Base-by-base conservation (phyloP, 2,113 vertebrate genomes). In the Epinephelus moara region DNA sequence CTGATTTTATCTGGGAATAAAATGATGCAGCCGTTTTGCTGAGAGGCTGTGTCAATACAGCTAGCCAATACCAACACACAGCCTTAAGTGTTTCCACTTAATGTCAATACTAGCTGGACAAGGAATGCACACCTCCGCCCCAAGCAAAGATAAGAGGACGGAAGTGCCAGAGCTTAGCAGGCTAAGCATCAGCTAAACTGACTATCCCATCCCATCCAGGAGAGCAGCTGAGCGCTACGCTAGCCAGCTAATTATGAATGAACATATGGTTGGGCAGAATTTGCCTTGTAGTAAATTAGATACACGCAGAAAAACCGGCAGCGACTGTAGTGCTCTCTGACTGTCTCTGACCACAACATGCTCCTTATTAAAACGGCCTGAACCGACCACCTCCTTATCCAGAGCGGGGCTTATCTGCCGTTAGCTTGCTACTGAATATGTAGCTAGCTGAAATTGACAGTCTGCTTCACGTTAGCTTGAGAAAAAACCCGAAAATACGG, bases 161-260 rank as follows among this genome's bases (percentile, higher is more conserved):
- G 93, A 92, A 93, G 87, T 85, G 72, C 2, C 64, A 6, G 64
- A 70, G 91, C 90, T 94, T 94, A 94, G 67, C 83, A 33, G 72
- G 78, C 89, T 93, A 91, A 93, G 90, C 86, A 82, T 81, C 84
- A 60, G 85, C 87, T 91, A 82, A 93, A 88, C 84, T 21, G 57
- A n/a, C 84, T 82, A 69, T 82, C 88, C 76, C 19, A 7, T 55
- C 53, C 49, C 63, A 30, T 40, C 55, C 61, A 61, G 63, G 67
- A 60, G 13, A 70, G 49, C 56, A 42, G 63, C 42, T 30, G 45
- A 33, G 9, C 62, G 45, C 23, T 27, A 6, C 30, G 45, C 47
- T 47, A 59, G 27, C 23, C 67, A 67, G 55, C 67, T 55, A 72
- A 75, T 81, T 74, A 82, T 57, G 27, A 83, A 79, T 75, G 57